Conservation (phyloP, 2,888 invertebrate genomes). For the Epistrophe grossulariae region DNA sequence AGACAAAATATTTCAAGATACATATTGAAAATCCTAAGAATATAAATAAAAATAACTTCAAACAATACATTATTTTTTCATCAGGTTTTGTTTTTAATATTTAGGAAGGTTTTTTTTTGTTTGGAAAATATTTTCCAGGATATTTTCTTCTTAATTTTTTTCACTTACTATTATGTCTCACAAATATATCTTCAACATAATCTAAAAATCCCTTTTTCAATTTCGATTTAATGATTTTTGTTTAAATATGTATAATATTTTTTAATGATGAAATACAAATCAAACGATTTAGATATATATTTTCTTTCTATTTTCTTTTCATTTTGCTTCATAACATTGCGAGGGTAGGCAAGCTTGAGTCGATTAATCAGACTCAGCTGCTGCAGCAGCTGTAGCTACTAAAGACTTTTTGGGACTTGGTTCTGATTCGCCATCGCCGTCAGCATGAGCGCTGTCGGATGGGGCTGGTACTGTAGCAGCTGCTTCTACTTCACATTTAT, state of each 20-base stretch:
- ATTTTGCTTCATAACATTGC: slow-evolving; percentile 78
- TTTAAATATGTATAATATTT: slow-evolving; percentile 51
- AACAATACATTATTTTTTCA: background rate
- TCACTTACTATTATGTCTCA: slow-evolving; percentile 56
- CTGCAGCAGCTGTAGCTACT: slow-evolving; percentile 77
- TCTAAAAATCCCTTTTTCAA: slow-evolving; percentile 50
- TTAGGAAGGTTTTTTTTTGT: slow-evolving; percentile 59
- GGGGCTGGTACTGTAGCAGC: slow-evolving; percentile 80
- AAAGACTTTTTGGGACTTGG: slow-evolving; percentile 82
- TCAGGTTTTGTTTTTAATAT: slow-evolving; percentile 55
- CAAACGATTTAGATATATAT: slow-evolving; percentile 61
- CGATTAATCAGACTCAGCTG: slow-evolving; percentile 62
- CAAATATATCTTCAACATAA: slow-evolving; percentile 62
- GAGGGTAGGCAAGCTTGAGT: slow-evolving; percentile 27
- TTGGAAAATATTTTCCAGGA: slow-evolving; percentile 58
- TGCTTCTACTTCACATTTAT: slow-evolving; percentile 81
- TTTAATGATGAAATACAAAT: slow-evolving; percentile 67
- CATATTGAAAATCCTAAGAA: no score
- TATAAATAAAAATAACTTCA: background rate
- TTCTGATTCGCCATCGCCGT: slow-evolving; percentile 78
- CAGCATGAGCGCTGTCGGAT: slow-evolving; percentile 52
- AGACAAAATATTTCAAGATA: no score
- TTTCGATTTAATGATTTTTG: slow-evolving; percentile 56
- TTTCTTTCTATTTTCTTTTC: slow-evolving; percentile 10
- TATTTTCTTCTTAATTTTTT: slow-evolving; percentile 29